Base-by-base conservation (phyloP, 2,797 vertebrate species). In the Anguilla anguilla region DNA sequence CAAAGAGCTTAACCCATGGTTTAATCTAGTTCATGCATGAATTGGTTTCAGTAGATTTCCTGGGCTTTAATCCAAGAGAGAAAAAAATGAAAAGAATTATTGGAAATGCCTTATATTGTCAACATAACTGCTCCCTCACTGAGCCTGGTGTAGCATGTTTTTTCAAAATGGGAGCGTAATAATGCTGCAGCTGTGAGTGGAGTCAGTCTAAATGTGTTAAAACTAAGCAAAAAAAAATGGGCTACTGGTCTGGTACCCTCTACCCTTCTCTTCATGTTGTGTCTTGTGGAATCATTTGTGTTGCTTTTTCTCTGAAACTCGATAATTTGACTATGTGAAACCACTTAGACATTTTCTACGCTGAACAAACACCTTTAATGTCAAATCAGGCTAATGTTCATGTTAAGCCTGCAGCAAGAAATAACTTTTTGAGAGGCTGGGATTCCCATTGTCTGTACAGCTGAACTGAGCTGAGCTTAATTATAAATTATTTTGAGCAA, bases 51-150 rank as follows among this genome's bases (percentile, higher is more conserved):
- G 51, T 59, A 22, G 86, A 39, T 43, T 79, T 86, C 69, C 72
- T 57, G 67, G 85, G 49, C 22, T 67, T 7, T 55, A 86, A 55
- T 86, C 85, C 69, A 31, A 77, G 69, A 81, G 35, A 51, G 72
- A 86, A 81, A 35, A 49, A 86, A 86, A 57, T 81, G 43, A 39
- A 86, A 55, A 39, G 31, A 59, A 46, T 82, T 82, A 82, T 79
- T 79, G 74, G 86, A 87, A 87, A 53, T 35, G 79, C 28, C 19
- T 86, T 86, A 86, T 17, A 46, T 69, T 86, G 85, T 86, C 85
- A 86, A 46, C 39, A 67, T 46, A 67, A 69, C 61, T 64, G 69
- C 85, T 86, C 64, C 85, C 59, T 86, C 85, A n/a, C 39, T 72
- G 85, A 69, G 67, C 69, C 69, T 86, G 4, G 69, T 79, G 67